Percentiles rank a stretch among this genome's conserved stretches.
These are phyloP conservation scores for Prosapia bicincta DNA, from an alignment of 2,888 invertebrate species.

Conservation along the genomic window DNA sequence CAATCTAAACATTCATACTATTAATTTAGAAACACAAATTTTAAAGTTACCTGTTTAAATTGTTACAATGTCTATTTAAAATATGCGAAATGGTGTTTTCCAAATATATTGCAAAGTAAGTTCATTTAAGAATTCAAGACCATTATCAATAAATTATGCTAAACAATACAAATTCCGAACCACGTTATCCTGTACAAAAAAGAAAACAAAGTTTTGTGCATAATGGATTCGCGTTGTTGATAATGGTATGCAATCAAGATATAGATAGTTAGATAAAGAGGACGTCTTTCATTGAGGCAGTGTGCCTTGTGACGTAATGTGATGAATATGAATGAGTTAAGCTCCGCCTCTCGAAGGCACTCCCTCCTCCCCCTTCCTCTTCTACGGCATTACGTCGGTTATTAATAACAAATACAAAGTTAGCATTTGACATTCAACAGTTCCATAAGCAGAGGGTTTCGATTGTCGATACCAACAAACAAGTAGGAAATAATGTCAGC, in stretches of 20 bases:
- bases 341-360: constrained; percentile 15
- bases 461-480: neutral
- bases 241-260: neutral
- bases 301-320: constrained; percentile 15
- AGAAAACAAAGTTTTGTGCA: neutral
- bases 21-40: no score
- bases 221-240: neutral
- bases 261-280: neutral
- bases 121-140: no score
- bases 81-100: no score
- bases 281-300: neutral
- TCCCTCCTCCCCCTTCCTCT: constrained; percentile 1
- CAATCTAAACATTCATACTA: no score
- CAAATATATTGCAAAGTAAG: no score
- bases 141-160: no score
- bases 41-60: no score
- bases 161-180: neutral
- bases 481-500: neutral
- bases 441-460: constrained; percentile 20
- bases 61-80: no score
- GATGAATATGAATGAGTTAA: constrained; percentile 24
- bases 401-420: neutral
- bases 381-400: constrained; percentile 12
- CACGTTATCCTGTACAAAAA: neutral
- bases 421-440: constrained; percentile 16